Conservation (phyloP, 2,113 vertebrate genomes). For the Xiphorhynchus elegans region DNA sequence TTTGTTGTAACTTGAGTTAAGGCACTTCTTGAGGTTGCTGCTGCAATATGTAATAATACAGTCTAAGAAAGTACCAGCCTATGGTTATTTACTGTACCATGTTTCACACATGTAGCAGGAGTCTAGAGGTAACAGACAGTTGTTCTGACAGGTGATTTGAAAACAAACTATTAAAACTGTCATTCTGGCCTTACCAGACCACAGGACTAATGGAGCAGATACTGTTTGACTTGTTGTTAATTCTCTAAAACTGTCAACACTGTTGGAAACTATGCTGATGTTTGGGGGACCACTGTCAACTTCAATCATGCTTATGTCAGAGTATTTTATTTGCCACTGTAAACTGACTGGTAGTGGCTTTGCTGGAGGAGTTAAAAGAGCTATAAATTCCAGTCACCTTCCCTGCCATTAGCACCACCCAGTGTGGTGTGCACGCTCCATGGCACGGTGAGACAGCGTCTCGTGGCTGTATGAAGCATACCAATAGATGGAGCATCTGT, state of each 20-base stretch:
- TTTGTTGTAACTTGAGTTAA: not conserved
- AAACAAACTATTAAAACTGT: not conserved
- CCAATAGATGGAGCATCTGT: not conserved
- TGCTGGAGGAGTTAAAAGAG: not conserved
- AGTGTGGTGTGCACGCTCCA: not conserved
- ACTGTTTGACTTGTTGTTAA: not conserved
- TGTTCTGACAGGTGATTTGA: constrained; percentile 8
- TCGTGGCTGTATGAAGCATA: fast-evolving
- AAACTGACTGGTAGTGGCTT: not conserved
- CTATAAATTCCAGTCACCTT: not conserved
- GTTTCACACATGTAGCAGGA: not conserved
- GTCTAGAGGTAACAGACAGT: not conserved
- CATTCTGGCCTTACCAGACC: not conserved
- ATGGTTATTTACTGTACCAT: not conserved
- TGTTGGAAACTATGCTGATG: not conserved
- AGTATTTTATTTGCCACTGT: not conserved
- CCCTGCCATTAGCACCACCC: not conserved
- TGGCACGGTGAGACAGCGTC: fast-evolving
- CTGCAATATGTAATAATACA: not conserved
- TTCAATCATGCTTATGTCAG: not conserved
- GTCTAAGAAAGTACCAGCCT: not conserved
- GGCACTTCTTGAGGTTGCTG: not conserved
- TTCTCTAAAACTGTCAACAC: not conserved
- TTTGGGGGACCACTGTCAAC: not conserved
- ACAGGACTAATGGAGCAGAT: not conserved